Base-by-base conservation (phyloP, 2,797 vertebrate species). In the Serranus cabrilla region DNA sequence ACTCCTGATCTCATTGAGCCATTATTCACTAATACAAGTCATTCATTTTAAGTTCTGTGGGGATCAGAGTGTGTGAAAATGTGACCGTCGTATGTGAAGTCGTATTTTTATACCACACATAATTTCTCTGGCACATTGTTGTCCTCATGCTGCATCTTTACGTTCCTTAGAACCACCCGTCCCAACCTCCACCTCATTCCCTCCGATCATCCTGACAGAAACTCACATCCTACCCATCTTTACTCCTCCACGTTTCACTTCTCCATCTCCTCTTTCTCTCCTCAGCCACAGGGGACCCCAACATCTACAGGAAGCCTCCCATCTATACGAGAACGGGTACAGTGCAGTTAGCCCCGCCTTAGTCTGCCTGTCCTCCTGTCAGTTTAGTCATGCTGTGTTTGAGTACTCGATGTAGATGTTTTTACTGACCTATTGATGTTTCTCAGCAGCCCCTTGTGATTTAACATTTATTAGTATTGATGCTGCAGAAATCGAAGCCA, bases 221-320 rank as follows among this genome's bases (percentile, higher is more conserved):
- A 50, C 71, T 80, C 70, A 65, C 77, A 54, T 70, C 74, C 62
- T 81, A 56, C 74, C 78, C 49, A 57, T 47, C 60, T 79, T 84
- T 45, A 86, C 73, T 89, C 73, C 75, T 80, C 76, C 83, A 74
- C 55, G 84, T 87, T 84, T 93, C 90, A 91, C 79, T 58, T 87
- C 83, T 90, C 75, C 90, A 89, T 90, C 66, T 94, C 92, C 90
- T 95, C 89, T 95, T 87, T 95, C 86, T 95, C 91, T 94, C 91
- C 91, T 93, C 95, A 97, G 96, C 97, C 92, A 96, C 97, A 72
- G 97, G 94, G 78, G 98, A 99, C 79, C 97, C 96, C 90, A 97
- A 97, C 96, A 98, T 99, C 97, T 99, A 99, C 96, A 95, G 97
- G 96, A 99, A 97, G 88, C 97, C 97, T 17, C 98, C 98, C 93